A percentile compares a stretch with the other conserved stretches of the same genome.
Evolutionary conservation across 2,113 vertebrate species (phyloP).

Genomic region (Perccottus glenii): DNA sequence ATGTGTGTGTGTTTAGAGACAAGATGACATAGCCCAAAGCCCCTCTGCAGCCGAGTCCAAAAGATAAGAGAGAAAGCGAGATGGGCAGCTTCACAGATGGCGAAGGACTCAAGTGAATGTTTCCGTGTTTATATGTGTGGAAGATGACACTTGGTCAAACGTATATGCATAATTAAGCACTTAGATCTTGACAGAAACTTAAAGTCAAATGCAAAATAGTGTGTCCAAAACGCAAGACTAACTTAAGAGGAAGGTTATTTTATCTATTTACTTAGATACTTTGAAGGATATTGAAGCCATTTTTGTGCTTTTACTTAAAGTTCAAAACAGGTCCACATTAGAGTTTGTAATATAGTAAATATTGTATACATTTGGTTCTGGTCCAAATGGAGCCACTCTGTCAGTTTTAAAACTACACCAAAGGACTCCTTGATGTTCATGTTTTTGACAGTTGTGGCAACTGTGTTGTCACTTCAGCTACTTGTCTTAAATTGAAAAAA

Average conservation of each 20-base stretch:
- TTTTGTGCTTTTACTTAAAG: background rate
- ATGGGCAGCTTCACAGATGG: constrained; percentile 70
- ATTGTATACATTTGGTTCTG: too few species aligned
- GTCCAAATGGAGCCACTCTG: background rate
- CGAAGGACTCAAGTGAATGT: constrained; percentile 51
- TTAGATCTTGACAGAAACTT: constrained; percentile 49
- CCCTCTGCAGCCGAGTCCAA: constrained; percentile 71
- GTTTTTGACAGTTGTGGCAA: constrained; percentile 3
- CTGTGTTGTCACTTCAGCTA: constrained; percentile 3
- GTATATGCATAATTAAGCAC: constrained; percentile 60
- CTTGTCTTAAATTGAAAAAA: background rate
- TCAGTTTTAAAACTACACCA: background rate
- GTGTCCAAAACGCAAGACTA: constrained; percentile 19
- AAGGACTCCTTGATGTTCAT: background rate
- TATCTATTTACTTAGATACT: constrained; percentile 25
- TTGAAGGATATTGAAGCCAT: constrained; percentile 10
- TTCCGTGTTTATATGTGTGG: constrained; percentile 52
- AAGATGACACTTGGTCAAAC: constrained; percentile 62
- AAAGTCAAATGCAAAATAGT: constrained; percentile 67
- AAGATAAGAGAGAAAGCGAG: constrained; percentile 75
- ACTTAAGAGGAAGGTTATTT: constrained; percentile 52
- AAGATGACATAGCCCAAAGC: constrained; percentile 76
- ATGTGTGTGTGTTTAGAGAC: constrained; percentile 44
- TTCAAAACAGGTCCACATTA: background rate
- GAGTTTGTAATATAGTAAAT: too few species aligned